Evolutionary conservation across 2,888 invertebrate genomes (phyloP).

Genomic region (Calliopum simillimum): DNA sequence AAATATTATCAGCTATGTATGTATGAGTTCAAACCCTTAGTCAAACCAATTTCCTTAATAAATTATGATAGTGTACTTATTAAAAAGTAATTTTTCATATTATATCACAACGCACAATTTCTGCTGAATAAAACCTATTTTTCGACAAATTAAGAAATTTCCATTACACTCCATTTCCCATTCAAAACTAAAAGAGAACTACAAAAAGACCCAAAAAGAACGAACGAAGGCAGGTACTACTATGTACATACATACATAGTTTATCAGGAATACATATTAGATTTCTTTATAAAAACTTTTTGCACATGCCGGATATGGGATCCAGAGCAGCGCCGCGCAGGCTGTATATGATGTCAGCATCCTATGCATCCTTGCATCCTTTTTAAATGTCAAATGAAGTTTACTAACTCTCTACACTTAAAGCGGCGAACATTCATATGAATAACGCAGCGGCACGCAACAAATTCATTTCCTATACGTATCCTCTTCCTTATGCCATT

Average conservation of each 20-base stretch:
- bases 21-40: too few species aligned
- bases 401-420: background rate
- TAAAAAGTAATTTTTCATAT: too few species aligned
- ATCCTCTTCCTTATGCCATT: slow-evolving; percentile 20
- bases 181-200: background rate
- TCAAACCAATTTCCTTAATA: too few species aligned
- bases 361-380: slow-evolving; percentile 25
- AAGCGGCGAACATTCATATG: background rate
- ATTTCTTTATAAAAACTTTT: slow-evolving; percentile 27
- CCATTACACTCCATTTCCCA: slow-evolving; percentile 9
- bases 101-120: background rate
- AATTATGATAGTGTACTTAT: too few species aligned
- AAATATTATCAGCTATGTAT: too few species aligned
- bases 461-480: slow-evolving; percentile 31
- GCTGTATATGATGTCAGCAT: background rate
- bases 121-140: background rate
- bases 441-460: slow-evolving; percentile 24
- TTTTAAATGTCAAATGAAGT: slow-evolving; percentile 23
- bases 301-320: slow-evolving; percentile 32
- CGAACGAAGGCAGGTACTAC: background rate
- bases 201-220: background rate
- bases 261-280: slow-evolving; percentile 25
- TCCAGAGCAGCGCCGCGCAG: slow-evolving; percentile 11
- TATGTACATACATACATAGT: too few species aligned
- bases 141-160: too few species aligned